These are phyloP conservation scores for Xylophagus ater DNA, from an alignment of 2,888 invertebrate genomes.

Conservation along the genomic window DNA sequence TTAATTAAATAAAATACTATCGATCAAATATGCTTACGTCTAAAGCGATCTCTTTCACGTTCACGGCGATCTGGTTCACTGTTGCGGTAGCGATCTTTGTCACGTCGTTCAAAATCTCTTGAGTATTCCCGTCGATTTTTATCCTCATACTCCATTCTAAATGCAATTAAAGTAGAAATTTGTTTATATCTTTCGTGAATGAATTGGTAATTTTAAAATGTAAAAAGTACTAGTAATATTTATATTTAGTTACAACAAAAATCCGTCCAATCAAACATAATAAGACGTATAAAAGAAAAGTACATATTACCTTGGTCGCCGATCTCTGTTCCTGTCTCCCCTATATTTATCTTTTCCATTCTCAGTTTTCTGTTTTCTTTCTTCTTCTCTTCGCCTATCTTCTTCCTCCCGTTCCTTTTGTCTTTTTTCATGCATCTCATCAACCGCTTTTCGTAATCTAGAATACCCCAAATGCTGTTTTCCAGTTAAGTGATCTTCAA, in stretches of 20 bases:
- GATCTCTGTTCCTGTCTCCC: slow-evolving; percentile 17
- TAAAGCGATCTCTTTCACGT: slow-evolving; percentile 17
- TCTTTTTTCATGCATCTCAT: slow-evolving; percentile 51
- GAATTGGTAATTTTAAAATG: too few species aligned
- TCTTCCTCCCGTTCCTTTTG: slow-evolving; percentile 52
- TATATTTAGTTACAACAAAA: slow-evolving; percentile 2
- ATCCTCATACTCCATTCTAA: slow-evolving; percentile 23
- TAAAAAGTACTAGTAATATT: not conserved
- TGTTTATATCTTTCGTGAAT: too few species aligned
- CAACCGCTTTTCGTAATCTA: slow-evolving; percentile 55
- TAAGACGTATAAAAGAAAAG: not conserved
- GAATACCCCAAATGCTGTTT: slow-evolving; percentile 94
- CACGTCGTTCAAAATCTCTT: slow-evolving; percentile 16
- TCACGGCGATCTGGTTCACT: slow-evolving; percentile 23
- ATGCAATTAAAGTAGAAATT: too few species aligned
- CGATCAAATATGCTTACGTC: slow-evolving; percentile 14
- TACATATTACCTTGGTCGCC: slow-evolving; percentile 13
- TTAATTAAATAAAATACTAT: not conserved
- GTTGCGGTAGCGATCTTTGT: slow-evolving; percentile 17
- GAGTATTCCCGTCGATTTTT: slow-evolving; percentile 29
- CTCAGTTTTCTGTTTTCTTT: slow-evolving; percentile 22
- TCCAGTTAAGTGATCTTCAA: slow-evolving; percentile 96
- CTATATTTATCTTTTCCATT: slow-evolving; percentile 31
- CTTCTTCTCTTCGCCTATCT: slow-evolving; percentile 32
- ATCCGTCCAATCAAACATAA: not conserved